Evolutionary conservation across 92 coral and sea anemone species (phyloP), one percentile per base, ranked within the genome.

Genomic region (Palythoa grandis): DNA sequence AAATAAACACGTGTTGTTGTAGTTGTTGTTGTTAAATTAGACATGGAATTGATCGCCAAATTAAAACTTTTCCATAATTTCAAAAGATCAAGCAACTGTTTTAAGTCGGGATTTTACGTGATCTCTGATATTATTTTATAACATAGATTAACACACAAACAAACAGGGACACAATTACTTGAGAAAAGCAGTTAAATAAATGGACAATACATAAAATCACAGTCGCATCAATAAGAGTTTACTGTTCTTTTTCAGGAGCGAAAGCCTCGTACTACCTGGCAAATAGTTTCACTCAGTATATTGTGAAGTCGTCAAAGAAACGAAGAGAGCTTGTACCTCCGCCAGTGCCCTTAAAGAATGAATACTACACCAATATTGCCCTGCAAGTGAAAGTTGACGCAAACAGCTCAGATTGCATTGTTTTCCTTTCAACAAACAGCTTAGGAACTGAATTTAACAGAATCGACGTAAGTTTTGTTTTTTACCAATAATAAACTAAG

Each of bases 361-460:
- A 94, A 47, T 97, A 76, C 50, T 91, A 86, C 86, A 89, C 94
- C 35, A 87, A 89, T 70, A 95, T 97, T 83, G 94, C 95, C 7
- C 88, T 97, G 91, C 98, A 97, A 88, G 92, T 97, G 72, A 91
- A 90, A 77, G 58, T 97, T n/a, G 90, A 91, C 6, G 91, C 89
- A 37, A 90, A 82, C 69, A 76, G 90, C 37, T 83, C 87, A 74
- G 73, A 96, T 79, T 95, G 92, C 20, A 93, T 96, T 50, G 20
- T 96, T 52, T 96, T 96, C 91, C 88, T 95, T 50, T 95, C 98
- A 54, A 91, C 98, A 50, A 94, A 95, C 93, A 91, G 96, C 48
- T 87, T 89, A 60, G 98, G 96, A 77, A 92, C 96, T 4, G 98
- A 95, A 78, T 93, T 93, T 78, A 95, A 88, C 86, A 90, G 95